A percentile compares a stretch with the other conserved stretches of the same genome.
phyloP scores from a whole-genome alignment of 2,113 vertebrate species.

The Halichoerus grypus region DNA sequence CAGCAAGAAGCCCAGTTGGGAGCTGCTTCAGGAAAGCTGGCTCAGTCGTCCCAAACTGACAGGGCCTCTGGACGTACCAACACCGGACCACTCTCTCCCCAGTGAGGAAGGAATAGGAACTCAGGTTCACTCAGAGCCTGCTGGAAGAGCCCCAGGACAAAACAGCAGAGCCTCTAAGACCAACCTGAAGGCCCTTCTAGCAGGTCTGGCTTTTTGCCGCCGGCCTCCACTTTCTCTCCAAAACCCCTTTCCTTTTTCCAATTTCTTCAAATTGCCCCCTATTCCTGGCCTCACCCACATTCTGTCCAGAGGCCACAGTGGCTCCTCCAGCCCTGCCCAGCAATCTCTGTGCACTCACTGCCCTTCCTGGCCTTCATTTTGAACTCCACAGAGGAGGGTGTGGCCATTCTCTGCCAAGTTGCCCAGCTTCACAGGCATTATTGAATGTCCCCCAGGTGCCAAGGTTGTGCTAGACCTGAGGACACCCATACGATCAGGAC shows the following conservation, averaged over 20 bases:
- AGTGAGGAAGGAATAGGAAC: background rate
- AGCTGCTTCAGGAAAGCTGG: background rate
- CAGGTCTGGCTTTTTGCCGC: background rate
- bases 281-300: background rate
- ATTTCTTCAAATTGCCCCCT: background rate
- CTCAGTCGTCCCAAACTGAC: background rate
- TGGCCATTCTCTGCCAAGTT: background rate
- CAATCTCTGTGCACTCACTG: background rate
- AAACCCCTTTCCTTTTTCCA: background rate
- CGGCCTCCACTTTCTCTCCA: background rate
- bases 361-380: background rate
- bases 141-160: accelerated
- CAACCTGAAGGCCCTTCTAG: background rate
- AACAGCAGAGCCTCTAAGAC: background rate
- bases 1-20: background rate
- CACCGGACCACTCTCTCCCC: background rate
- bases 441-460: background rate
- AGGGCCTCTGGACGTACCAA: background rate
- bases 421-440: background rate
- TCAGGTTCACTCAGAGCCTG: background rate
- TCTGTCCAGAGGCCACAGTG: background rate
- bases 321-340: background rate
- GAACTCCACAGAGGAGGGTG: background rate
- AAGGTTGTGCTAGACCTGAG: background rate
- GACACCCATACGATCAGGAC: background rate